Percentiles rank a stretch among this genome's conserved stretches.
These are phyloP conservation scores for Zaprionus bogoriensis DNA, from an alignment of 2,888 invertebrate species.

Conservation along the genomic window DNA sequence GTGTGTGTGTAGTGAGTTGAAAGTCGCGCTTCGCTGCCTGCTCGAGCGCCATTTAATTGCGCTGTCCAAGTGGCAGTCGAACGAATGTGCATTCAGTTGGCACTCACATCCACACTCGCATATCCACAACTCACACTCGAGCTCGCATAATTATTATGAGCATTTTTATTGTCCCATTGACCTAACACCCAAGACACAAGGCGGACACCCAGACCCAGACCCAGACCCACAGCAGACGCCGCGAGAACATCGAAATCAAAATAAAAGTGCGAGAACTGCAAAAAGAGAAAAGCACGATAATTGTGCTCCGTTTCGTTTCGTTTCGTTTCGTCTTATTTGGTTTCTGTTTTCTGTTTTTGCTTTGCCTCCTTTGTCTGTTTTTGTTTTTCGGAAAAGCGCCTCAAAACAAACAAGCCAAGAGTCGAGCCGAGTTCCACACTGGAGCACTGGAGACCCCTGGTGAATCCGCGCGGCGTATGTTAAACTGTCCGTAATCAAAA, in stretches of 20 bases:
- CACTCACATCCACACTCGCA: constrained; percentile 6
- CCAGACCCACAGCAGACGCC: constrained; percentile 14
- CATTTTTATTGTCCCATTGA: constrained; percentile 74
- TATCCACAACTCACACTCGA: too few relatives aligned
- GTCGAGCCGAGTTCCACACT: too few relatives aligned
- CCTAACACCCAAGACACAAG: constrained; percentile 61
- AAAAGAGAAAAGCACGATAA: constrained; percentile 31
- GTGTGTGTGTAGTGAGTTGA: constrained; percentile 2
- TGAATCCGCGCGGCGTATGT: not conserved
- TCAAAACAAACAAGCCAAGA: constrained; percentile 37
- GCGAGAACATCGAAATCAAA: constrained; percentile 38
- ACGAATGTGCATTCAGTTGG: constrained; percentile 25
- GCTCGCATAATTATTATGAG: constrained; percentile 56
- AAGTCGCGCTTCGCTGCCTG: constrained; percentile 23
- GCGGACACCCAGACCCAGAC: constrained; percentile 11
- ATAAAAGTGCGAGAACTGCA: constrained; percentile 43
- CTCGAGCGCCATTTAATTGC: constrained; percentile 48
- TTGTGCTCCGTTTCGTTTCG: constrained; percentile 7
- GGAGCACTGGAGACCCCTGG: not conserved
- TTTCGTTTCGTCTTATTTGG: not conserved
- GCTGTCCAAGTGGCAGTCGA: not conserved
- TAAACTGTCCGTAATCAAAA: not conserved
- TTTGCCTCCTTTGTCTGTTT: not conserved
- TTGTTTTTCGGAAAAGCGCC: constrained; percentile 28
- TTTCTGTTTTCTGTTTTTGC: not conserved